A percentile compares a stretch with the other conserved stretches of the same genome.
These are phyloP conservation scores for Drosophila atripex DNA, from an alignment of 2,888 invertebrate genomes.

Conservation along the genomic window DNA sequence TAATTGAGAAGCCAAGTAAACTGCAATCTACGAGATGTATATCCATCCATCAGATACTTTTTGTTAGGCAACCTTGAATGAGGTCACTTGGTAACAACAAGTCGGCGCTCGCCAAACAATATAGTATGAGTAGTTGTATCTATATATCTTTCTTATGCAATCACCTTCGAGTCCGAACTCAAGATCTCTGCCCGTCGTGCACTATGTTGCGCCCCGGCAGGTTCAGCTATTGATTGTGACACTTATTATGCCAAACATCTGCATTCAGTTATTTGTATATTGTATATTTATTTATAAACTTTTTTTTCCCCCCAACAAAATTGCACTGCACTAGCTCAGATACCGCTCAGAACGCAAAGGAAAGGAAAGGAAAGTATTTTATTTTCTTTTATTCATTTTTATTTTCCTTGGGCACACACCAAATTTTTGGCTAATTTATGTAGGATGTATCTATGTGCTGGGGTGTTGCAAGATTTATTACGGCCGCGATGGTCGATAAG, in stretches of 20 bases:
- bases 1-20: conserved; percentile 42
- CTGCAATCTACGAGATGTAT: conserved; percentile 12
- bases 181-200: neutral
- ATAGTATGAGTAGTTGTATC: neutral
- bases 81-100: conserved; percentile 59
- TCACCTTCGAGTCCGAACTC: conserved; percentile 52
- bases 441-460: conserved; percentile 25
- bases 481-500: conserved; percentile 19
- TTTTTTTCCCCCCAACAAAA: conserved; percentile 20
- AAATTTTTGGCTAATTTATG: conserved; percentile 4
- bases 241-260: conserved; percentile 67
- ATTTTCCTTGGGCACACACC: conserved; percentile 19
- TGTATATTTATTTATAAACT: conserved; percentile 55
- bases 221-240: conserved; percentile 70
- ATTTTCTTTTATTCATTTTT: neutral
- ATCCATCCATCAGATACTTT: conserved; percentile 18
- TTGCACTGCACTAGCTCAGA: conserved; percentile 16
- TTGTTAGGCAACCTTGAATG: conserved; percentile 60
- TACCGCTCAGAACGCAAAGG: neutral
- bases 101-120: conserved; percentile 6
- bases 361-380: conserved; percentile 12
- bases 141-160: conserved; percentile 58
- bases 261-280: conserved; percentile 59
- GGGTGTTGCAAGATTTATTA: conserved; percentile 17
- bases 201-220: conserved; percentile 7